Evolutionary conservation across 2,888 invertebrate species (phyloP), one percentile per base, ranked within the genome.

Genomic region (Pyrochroa serraticornis): DNA sequence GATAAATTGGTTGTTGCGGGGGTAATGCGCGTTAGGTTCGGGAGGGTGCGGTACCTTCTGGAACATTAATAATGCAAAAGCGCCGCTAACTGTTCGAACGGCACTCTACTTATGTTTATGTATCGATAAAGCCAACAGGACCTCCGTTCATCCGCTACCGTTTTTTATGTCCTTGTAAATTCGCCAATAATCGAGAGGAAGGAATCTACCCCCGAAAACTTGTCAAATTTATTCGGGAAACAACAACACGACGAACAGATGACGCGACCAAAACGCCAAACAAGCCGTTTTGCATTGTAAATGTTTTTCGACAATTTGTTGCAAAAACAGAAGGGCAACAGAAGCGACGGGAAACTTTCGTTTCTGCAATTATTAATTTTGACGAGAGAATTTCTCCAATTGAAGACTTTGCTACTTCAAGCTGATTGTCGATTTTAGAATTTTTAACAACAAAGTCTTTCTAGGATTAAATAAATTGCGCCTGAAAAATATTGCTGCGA

Each of bases 61-160:
- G 10, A 22, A 14, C 35, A 54, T 54, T 48, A 54, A 54, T 48
- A 54, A 54, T 48, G 42, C 30, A 54, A 48, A 47, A 54, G 42
- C 34, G n/a, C 43, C 54, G 13, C 45, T 13, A 48, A 48, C 47
- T 54, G 43, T 47, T 34, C n/a, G 30, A 52, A 38, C 45, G 14
- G 14, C 39, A 35, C 39, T 52, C 37, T 14, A 54, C 35, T 47
- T 46, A 47, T 34, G 47, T 43, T 54, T 41, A 54, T 42, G 54
- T 54, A 48, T 54, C 37, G 48, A 36, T 48, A 47, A 54, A 48
- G 38, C 9, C 37, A 38, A 30, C 34, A 45, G 8, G 34, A 33
- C 42, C 42, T n/a, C 8, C 10, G 30, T 30, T 30, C 22, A 42
- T 22, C 42, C 42, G 12, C 6, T 31, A 10, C 30, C 42, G 9